Percentiles rank a stretch among this genome's conserved stretches.
These are phyloP conservation scores for Steinernema khuongi DNA, from an alignment of 1,140 invertebrate genomes.

Conservation along the genomic window DNA sequence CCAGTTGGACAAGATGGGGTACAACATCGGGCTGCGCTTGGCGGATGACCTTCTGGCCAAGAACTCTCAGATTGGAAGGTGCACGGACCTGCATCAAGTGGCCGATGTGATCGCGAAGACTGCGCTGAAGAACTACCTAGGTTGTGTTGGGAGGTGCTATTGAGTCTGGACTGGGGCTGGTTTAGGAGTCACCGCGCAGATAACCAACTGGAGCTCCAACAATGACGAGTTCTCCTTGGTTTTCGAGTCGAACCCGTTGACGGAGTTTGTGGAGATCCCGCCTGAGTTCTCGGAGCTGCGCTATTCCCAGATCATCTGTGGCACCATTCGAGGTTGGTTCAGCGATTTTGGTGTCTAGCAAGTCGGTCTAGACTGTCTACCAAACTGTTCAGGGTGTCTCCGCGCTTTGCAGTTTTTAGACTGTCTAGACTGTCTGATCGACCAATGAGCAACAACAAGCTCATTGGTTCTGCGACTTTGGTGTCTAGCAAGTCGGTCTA, in stretches of 20 bases:
- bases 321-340: conserved; percentile 93
- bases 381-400: conserved; percentile 67
- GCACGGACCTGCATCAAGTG: conserved; percentile 90
- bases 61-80: conserved; percentile 75
- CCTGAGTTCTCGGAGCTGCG: conserved; percentile 75
- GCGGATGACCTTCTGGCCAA: conserved; percentile 95
- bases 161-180: conserved; percentile 65
- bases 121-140: conserved; percentile 50
- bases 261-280: conserved; percentile 97
- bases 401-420: conserved; percentile 65
- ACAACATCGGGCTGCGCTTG: conserved; percentile 92
- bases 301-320: conserved; percentile 89
- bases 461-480: conserved; percentile 79
- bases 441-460: too few species aligned
- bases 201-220: conserved; percentile 28
- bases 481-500: conserved; percentile 14
- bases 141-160: conserved; percentile 25
- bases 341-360: conserved; percentile 62
- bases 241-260: conserved; percentile 75
- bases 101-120: conserved; percentile 85
- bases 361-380: background rate
- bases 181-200: conserved; percentile 84
- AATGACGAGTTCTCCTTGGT: conserved; percentile 65
- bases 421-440: conserved; percentile 1
- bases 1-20: conserved; percentile 66